These are phyloP conservation scores for Ptilonorhynchus violaceus DNA, from an alignment of 2,113 vertebrate genomes.

Conservation along the genomic window DNA sequence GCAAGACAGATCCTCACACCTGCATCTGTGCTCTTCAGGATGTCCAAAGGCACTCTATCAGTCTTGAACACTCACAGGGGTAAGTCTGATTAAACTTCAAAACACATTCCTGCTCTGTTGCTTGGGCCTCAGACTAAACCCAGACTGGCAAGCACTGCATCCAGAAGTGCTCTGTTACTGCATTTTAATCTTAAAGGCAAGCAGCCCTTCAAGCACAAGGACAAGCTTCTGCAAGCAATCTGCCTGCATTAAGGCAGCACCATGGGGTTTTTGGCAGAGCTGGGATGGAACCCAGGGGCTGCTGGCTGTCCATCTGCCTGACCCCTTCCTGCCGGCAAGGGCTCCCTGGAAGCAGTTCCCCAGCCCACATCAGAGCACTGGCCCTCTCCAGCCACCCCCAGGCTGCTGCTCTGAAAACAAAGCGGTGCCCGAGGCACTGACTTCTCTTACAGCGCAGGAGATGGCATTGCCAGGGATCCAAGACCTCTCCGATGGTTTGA, in stretches of 20 bases:
- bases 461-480: not conserved
- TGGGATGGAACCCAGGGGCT: accelerated
- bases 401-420: not conserved
- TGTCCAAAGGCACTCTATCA: not conserved
- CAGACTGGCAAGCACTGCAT: not conserved
- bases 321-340: not conserved
- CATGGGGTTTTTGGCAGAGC: not conserved
- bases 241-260: not conserved
- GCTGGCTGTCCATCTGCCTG: not conserved
- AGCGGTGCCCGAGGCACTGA: not conserved
- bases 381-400: accelerated
- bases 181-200: not conserved
- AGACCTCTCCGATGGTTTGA: not conserved
- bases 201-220: not conserved
- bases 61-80: not conserved
- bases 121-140: not conserved
- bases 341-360: not conserved
- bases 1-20: not conserved
- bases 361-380: not conserved
- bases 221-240: not conserved
- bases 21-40: not conserved
- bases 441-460: not conserved
- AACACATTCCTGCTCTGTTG: not conserved
- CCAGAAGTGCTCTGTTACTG: not conserved
- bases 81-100: not conserved